Evolutionary conservation across 2,888 invertebrate genomes (phyloP), one percentile per base, ranked within the genome.

Genomic region (Drosophila nr. perissopoda): DNA sequence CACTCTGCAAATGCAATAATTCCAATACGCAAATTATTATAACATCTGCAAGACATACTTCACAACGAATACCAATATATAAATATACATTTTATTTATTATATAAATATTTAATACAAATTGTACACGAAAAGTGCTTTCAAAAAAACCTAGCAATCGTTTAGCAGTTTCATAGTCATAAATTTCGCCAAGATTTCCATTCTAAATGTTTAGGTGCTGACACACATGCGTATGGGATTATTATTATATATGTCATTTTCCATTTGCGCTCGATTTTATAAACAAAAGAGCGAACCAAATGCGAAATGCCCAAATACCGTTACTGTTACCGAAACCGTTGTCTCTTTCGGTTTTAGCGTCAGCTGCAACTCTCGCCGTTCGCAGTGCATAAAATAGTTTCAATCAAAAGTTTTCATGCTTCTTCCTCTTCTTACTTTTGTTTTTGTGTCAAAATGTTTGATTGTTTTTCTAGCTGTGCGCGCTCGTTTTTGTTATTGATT

Each of bases 401-500:
- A 76, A 78, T 82, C 75, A 71, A 84, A 82, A 73, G 59, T 73
- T 78, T 76, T 56, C 60, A 67, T 65, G 66, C 59, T 67, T 82
- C 64, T 69, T 57, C 42, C 13, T 4, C 42, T 16, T 13, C 21
- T 13, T 71, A 53, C 58, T 61, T 62, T 67, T 54, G 11, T n/a
- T 54, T 33, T 53, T 21, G 13, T 53, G 42, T 48, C 45, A 13
- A 70, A 70, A 66, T 70, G 70, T 60, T 58, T 67, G 59, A 51
- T 64, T 57, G 57, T 63, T 66, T 53, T 73, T 38, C 10, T 54
- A 42, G 61, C 21, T 42, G 40, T 63, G 45, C 56, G 40, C 56
- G 60, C 53, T 52, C 54, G 51, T 63, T 67, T 74, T 87, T 76
- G 56, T 77, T 88, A 88, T 84, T 84, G 83, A 88, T 84, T 84